These are phyloP conservation scores for Parazoanthus atlanticus DNA, from an alignment of 92 coral and sea anemone species.

Conservation along the genomic window DNA sequence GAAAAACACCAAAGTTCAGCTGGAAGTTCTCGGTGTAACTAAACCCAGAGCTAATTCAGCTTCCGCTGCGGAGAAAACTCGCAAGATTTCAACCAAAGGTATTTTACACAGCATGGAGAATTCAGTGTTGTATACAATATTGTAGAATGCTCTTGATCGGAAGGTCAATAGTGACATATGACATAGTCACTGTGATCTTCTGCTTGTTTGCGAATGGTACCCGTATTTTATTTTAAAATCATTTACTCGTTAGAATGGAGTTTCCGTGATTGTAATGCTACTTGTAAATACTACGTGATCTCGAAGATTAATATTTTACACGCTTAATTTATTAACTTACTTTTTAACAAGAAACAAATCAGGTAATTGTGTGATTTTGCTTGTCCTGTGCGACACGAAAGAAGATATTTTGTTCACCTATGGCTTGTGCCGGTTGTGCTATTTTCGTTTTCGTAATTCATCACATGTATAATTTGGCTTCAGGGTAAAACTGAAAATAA, in stretches of 20 bases:
- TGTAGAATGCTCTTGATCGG: neutral
- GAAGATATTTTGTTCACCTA: no score
- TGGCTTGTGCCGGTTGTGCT: no score
- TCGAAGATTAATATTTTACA: no score
- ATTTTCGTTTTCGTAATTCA: no score
- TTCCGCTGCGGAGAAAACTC: conserved; percentile 25
- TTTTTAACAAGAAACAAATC: neutral
- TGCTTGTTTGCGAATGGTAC: neutral
- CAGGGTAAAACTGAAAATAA: no score
- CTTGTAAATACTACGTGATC: no score
- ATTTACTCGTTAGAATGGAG: neutral
- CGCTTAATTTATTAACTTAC: neutral
- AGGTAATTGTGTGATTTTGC: no score
- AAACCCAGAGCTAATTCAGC: conserved; percentile 27
- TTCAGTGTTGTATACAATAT: neutral
- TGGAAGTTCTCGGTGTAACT: neutral
- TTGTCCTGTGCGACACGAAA: neutral
- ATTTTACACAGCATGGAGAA: neutral
- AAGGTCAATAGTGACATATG: neutral
- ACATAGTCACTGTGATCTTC: neutral
- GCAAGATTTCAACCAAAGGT: conserved; percentile 29
- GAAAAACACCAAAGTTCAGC: neutral
- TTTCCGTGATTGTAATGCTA: neutral
- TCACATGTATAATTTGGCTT: no score
- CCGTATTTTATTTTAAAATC: neutral